These are phyloP conservation scores for Heliconius sara DNA, from an alignment of 2,888 invertebrate genomes.

Conservation along the genomic window DNA sequence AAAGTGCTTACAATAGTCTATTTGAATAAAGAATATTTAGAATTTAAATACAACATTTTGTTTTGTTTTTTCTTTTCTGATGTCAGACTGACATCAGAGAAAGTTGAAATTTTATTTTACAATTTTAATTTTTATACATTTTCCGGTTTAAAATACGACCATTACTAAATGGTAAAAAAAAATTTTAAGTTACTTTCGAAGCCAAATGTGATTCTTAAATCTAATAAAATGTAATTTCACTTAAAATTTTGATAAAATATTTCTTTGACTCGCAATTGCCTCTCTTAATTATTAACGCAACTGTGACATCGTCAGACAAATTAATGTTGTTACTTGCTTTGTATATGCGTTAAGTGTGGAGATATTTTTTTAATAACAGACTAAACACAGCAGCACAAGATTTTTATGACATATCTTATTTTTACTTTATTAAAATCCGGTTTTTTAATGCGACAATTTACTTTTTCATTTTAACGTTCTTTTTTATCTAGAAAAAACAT, in stretches of 20 bases:
- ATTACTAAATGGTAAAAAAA: no score
- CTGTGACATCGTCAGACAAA: background rate
- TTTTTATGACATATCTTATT: constrained; percentile 5
- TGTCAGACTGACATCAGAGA: background rate
- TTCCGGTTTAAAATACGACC: background rate
- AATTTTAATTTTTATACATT: background rate
- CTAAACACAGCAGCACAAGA: background rate
- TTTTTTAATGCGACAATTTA: background rate
- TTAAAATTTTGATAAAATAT: constrained; percentile 1
- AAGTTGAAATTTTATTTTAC: background rate
- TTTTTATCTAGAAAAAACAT: background rate
- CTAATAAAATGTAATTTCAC: background rate
- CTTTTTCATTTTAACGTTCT: background rate
- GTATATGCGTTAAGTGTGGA: no score
- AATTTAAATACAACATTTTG: no score
- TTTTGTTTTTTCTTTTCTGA: no score
- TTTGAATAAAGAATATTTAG: no score
- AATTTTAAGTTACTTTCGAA: background rate
- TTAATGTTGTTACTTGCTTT: background rate
- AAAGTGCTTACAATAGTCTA: no score
- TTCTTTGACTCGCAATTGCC: background rate
- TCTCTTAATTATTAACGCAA: constrained; percentile 24
- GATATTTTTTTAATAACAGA: no score
- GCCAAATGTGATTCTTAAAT: background rate
- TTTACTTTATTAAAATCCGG: background rate